Evolutionary conservation across 2,888 invertebrate species (phyloP), one percentile per base, ranked within the genome.

Genomic region (Netelia melanura): DNA sequence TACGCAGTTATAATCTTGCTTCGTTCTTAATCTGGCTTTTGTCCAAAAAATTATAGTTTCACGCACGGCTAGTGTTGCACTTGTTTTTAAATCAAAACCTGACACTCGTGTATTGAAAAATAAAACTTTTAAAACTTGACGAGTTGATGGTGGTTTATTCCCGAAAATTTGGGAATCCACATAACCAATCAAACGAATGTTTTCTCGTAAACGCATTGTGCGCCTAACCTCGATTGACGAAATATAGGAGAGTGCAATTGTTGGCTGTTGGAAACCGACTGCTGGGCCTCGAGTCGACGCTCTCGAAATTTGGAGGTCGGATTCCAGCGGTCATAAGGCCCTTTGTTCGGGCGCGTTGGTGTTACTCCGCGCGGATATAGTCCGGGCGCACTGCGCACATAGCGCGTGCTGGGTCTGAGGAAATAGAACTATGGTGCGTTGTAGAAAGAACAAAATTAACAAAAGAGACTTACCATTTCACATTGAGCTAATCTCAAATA

Each of bases 121-220:
- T 17, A 17, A 17, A 17, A 17, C 17, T 17, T 17, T 17, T 17
- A 17, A 17, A 17, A 17, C 17, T 17, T 17, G 17, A n/a, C n/a
- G n/a, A 17, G 17, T 17, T 17, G 17, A 17, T 17, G 17, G 17
- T 17, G 0, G 17, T 17, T 17, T 17, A 17, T 17, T 17, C 17
- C 17, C 17, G 17, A 17, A 17, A 17, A 17, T 17, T 17, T 17
- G 17, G 17, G 17, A 17, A 70, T 70, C 70, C 70, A 70, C 70
- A 70, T 30, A 70, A 70, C 70, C 70, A 70, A 70, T 68, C 68
- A 68, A 68, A 68, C 48, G 68, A 68, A 68, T 68, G 52, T 68
- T 68, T 52, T 68, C 68, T 70, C 70, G 70, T 70, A 70, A 70
- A 70, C 70, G 70, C 70, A 70, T 54, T 70, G 70, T 56, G 70